A percentile compares a stretch with the other conserved stretches of the same genome.
Evolutionary conservation across 2,888 invertebrate genomes (phyloP).

Genomic region (Pharmacophagus antenor): DNA sequence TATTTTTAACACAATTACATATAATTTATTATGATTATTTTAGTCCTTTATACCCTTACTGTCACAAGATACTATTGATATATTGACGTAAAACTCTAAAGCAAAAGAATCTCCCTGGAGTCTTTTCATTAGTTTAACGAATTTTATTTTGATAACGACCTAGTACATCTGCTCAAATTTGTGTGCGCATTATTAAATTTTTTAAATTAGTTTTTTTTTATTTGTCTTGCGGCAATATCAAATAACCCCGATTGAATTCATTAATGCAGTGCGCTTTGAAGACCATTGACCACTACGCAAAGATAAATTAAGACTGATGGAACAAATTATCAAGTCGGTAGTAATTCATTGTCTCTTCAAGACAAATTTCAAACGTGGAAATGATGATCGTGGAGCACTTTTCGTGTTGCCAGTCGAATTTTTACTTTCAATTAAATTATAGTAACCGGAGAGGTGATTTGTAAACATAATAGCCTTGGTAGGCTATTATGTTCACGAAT

Average conservation of each 20-base stretch:
- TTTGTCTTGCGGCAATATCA: neutral
- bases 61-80: no score
- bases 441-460: constrained; percentile 10
- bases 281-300: constrained; percentile 45
- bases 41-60: no score
- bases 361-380: constrained; percentile 52
- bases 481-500: no score
- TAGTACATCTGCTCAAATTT: neutral
- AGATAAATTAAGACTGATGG: constrained; percentile 53
- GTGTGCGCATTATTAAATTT: neutral
- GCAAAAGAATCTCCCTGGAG: no score
- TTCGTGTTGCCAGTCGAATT: constrained; percentile 10
- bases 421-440: constrained; percentile 21
- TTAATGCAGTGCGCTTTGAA: neutral
- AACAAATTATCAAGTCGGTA: constrained; percentile 48
- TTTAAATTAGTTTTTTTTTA: neutral
- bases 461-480: constrained; percentile 34
- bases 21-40: no score
- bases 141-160: neutral
- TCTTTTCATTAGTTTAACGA: neutral
- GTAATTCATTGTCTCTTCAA: constrained; percentile 47
- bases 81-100: no score
- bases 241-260: neutral
- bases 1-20: no score
- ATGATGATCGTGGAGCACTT: constrained; percentile 39